phyloP scores from a whole-genome alignment of 2,888 invertebrate species.

The Agrotis clavis region DNA sequence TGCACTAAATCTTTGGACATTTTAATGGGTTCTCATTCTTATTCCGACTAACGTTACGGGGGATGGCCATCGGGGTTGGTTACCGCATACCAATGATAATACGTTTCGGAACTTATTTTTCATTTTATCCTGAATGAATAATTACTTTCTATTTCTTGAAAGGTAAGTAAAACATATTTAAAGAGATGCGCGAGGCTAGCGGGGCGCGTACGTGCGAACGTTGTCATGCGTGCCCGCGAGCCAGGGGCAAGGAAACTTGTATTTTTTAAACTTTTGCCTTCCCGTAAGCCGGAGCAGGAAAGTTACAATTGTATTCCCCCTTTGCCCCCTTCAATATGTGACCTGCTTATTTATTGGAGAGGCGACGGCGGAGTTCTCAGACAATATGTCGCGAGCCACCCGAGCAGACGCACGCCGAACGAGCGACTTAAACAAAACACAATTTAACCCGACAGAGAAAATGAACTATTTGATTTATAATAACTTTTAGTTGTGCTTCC shows the following conservation, averaged over 20 bases:
- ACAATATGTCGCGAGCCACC: constrained; percentile 89
- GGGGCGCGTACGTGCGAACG: constrained; percentile 77
- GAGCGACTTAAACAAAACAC: constrained; percentile 86
- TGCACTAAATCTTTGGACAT: constrained; percentile 82
- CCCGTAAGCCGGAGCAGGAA: constrained; percentile 86
- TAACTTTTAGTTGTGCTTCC: constrained; percentile 72
- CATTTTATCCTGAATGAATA: constrained; percentile 36
- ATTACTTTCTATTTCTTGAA: constrained; percentile 46
- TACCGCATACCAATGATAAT: constrained; percentile 80
- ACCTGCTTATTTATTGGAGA: constrained; percentile 91
- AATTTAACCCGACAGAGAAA: constrained; percentile 82
- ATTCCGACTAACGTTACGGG: constrained; percentile 82
- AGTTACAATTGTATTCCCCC: constrained; percentile 91
- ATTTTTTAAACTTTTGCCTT: constrained; percentile 90
- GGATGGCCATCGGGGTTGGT: constrained; percentile 76
- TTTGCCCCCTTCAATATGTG: constrained; percentile 90
- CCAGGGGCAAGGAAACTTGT: constrained; percentile 84
- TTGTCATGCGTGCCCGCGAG: constrained; percentile 75
- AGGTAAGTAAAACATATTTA: constrained; percentile 48
- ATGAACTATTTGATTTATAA: constrained; percentile 85
- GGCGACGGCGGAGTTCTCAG: constrained; percentile 89
- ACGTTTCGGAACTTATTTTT: constrained; percentile 62
- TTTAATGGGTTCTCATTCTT: constrained; percentile 87
- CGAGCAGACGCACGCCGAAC: constrained; percentile 81
- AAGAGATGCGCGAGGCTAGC: constrained; percentile 54